Conservation (phyloP, 2,888 invertebrate genomes). For the Nephrotoma guestfalica region DNA sequence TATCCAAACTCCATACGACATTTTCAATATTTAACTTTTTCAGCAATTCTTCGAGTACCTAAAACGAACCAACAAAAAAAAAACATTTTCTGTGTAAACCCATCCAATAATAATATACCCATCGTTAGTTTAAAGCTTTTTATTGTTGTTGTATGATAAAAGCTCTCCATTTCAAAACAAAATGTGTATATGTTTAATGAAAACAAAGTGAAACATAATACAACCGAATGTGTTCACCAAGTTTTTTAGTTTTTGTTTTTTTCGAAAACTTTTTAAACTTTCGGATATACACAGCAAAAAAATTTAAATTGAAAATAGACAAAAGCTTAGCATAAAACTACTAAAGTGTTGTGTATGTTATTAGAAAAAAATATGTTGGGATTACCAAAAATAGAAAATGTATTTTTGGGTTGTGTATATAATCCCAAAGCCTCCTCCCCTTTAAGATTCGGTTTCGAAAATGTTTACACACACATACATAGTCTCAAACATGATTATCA, state of each 20-base stretch:
- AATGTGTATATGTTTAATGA: neutral
- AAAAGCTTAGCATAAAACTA: neutral
- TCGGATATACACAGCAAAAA: neutral
- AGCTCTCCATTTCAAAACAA: neutral
- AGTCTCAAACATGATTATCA: neutral
- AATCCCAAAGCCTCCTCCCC: too few species aligned
- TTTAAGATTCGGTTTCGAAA: neutral
- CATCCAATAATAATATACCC: neutral
- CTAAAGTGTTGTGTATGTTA: neutral
- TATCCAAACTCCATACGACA: conserved; percentile 54
- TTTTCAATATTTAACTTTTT: conserved; percentile 51
- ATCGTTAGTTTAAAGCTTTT: neutral
- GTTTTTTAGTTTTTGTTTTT: neutral
- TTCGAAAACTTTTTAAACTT: neutral
- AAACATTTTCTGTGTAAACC: neutral
- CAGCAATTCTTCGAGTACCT: conserved; percentile 53
- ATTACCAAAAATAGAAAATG: neutral
- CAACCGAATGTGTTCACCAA: neutral
- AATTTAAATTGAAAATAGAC: neutral
- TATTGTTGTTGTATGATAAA: neutral
- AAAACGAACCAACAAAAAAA: neutral
- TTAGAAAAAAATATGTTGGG: neutral
- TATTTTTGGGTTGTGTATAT: neutral
- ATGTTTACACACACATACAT: neutral
- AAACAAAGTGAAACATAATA: neutral